Evolutionary conservation across 1,140 invertebrate genomes (phyloP), one percentile per base, ranked within the genome.

Genomic region (Agrypnia vestita): DNA sequence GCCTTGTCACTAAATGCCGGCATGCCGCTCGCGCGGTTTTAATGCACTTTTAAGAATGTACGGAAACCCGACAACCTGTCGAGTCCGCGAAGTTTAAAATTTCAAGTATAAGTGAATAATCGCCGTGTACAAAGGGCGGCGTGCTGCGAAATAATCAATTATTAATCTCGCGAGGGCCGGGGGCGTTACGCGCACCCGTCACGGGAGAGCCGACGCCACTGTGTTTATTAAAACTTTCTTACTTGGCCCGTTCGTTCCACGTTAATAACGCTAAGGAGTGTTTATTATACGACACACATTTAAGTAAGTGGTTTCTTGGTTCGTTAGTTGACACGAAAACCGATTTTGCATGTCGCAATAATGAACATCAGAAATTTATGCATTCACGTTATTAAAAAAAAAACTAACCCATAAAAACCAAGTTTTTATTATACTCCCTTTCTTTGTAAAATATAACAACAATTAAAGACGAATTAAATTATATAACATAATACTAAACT

Each of bases 111-210:
- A 6, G 25, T 35, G 25, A 35, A 35, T 35, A 35, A 35, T 25
- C 9, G 25, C 61, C 15, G 7, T 13, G 62, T 43, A 15, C 62
- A 67, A 67, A 67, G 62, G 35, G 15, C 35, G 62, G 62, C 62
- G 21, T 11, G 62, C 43, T 15, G 62, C n/a, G 35, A 67, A 67
- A 67, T 67, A 67, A 47, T 67, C 43, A 47, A 67, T 67, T 10
- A 67, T 67, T 67, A 67, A 67, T 67, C 62, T 47, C 25, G 61
- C 25, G 19, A 64, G 25, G 61, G 35, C n/a, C 44, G 35, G 10
- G 15, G 43, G 7, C 62, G 35, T 67, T 67, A 15, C 44, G 62
- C 13, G 35, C 35, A 67, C 62, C 62, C 17, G 62, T 67, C 62
- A 67, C 62, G 62, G 35, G 12, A 35, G 12, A 43, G 12, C 44